Base-by-base conservation (phyloP, 2,888 invertebrate genomes). In the Eulithis prunata region DNA sequence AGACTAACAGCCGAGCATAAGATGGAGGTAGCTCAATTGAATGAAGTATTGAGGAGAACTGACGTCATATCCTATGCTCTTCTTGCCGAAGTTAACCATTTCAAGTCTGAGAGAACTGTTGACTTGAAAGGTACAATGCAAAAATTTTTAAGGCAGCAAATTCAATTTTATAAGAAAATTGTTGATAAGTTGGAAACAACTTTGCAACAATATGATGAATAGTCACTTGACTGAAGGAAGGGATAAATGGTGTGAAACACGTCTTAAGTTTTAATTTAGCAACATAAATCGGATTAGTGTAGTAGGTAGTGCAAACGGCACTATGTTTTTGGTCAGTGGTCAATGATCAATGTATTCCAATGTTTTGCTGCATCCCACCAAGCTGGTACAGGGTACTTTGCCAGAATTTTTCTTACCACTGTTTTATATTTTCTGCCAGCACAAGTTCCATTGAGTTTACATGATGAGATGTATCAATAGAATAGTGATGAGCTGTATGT, bases 81-180 rank as follows among this genome's bases (percentile, higher is more conserved):
- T 68, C 95, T 99, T 85, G 98, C 99, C 62, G 99, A 99, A 94
- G 96, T 99, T 76, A 96, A 96, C 77, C 98, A 99, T 87, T 99
- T 99, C 85, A 98, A 98, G 84, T 89, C 94, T 36, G 98, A 98
- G 83, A 94, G 98, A 73, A 96, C 97, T 54, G 94, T 94, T 49
- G 98, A 99, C 90, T 94, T 98, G 76, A 97, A 97, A 81, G 94
- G 94, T 62, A 96, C 98, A 57, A 97, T 99, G 95, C 97, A 97
- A 83, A 95, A 94, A 69, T 99, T 97, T 86, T 94, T 99, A 66
- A 94, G 93, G 71, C 97, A 97, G 79, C 99, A 99, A 92, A 97
- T 99, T 45, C 94, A 94, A 61, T 99, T 99, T 92, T 99, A 99
- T 92, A 96, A 97, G 87, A 96, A 96, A 83, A 94, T 97, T 72